phyloP scores from a whole-genome alignment of 2,888 invertebrate genomes.

The Cheilosia impressa region DNA sequence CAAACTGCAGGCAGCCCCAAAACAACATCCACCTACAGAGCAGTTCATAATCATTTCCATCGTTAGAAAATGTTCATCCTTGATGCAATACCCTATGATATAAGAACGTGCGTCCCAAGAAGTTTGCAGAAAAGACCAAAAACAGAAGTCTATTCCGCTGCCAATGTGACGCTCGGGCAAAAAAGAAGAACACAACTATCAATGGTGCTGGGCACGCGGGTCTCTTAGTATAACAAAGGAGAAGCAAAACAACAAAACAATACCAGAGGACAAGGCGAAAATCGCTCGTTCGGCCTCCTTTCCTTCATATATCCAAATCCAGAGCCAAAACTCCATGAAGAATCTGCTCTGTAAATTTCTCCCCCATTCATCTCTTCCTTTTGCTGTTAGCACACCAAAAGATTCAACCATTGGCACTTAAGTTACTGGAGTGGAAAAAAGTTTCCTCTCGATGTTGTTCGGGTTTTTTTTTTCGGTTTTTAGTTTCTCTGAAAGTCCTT shows the following conservation, averaged over 20 bases:
- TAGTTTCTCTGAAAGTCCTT: conserved; percentile 73
- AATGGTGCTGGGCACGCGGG: conserved; percentile 27
- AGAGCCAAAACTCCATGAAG: not conserved
- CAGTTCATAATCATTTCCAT: no score
- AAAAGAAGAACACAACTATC: conserved; percentile 38
- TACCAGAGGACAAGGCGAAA: conserved; percentile 44
- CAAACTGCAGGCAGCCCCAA: no score
- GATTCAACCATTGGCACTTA: conserved; percentile 79
- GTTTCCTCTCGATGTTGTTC: conserved; percentile 78
- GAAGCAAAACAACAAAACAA: conserved; percentile 34
- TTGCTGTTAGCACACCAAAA: not conserved
- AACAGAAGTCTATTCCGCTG: conserved; percentile 3
- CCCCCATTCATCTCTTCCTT: conserved; percentile 2
- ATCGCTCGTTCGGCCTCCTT: conserved; percentile 36
- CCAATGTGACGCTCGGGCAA: not conserved
- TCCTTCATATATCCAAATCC: conserved; percentile 21
- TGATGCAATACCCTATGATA: not conserved
- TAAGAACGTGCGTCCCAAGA: not conserved
- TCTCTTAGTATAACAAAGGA: conserved; percentile 21
- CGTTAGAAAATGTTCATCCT: no score
- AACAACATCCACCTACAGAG: no score
- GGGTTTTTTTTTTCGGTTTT: conserved; percentile 78
- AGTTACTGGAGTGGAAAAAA: conserved; percentile 81
- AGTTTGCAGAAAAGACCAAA: not conserved
- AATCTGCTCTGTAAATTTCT: conserved; percentile 10